Conservation (phyloP, 2,888 invertebrate species). For the Drosophila koepferae region DNA sequence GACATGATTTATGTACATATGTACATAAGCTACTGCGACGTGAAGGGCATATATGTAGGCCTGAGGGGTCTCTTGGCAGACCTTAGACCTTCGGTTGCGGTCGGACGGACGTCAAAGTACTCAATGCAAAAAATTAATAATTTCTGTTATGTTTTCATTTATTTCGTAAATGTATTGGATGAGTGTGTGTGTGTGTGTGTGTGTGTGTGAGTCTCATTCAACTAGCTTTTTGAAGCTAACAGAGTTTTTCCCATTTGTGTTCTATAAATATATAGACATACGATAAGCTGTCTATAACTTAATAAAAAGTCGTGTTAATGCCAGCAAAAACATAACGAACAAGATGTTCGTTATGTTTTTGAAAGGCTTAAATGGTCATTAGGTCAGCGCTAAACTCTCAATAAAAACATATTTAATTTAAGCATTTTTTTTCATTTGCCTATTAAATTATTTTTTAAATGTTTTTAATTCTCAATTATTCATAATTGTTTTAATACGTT, state of each 20-base stretch:
- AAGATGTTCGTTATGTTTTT: background rate
- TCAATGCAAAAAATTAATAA: constrained; percentile 36
- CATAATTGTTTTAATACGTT: background rate
- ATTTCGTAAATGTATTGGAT: background rate
- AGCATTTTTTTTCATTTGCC: background rate
- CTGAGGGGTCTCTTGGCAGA: background rate
- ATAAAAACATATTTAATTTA: background rate
- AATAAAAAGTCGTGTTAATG: constrained; percentile 11
- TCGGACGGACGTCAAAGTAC: constrained; percentile 17
- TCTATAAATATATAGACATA: constrained; percentile 2
- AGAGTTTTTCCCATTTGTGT: constrained; percentile 8
- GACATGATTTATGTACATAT: constrained; percentile 51
- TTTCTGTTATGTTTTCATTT: constrained; percentile 30
- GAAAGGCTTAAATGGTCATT: background rate
- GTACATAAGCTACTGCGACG: background rate
- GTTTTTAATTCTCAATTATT: background rate
- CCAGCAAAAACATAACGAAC: no score
- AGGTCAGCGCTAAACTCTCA: background rate
- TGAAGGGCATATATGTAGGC: background rate
- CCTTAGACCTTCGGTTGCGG: constrained; percentile 10
- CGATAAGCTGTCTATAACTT: background rate
- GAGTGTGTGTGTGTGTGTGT: background rate
- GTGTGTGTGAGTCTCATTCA: background rate
- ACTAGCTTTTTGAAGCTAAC: background rate
- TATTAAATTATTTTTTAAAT: background rate